Conservation (phyloP, 2,888 invertebrate species). For the Plebejus anna region DNA sequence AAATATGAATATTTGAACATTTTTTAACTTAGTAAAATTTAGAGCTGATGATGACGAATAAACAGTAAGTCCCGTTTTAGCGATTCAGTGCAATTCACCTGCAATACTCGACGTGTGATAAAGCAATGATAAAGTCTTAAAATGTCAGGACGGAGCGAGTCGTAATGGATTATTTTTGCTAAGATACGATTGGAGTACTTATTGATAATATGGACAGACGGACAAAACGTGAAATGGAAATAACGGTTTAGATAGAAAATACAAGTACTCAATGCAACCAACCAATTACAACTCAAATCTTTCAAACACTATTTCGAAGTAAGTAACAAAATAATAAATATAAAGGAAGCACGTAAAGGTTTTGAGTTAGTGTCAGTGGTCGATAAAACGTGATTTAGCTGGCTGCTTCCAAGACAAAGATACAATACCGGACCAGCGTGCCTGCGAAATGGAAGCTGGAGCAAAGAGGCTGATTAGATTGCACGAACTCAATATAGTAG, state of each 20-base stretch:
- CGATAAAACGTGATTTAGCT: constrained; percentile 15
- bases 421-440: constrained; percentile 10
- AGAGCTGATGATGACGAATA: not conserved
- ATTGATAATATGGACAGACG: not conserved
- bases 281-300: no score
- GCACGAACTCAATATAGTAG: constrained; percentile 15
- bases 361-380: not conserved
- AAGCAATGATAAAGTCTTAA: constrained; percentile 19
- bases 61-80: constrained; percentile 17
- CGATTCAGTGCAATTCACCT: constrained; percentile 10
- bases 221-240: not conserved
- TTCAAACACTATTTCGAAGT: not conserved
- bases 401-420: constrained; percentile 5
- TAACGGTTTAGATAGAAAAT: not conserved
- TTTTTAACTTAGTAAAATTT: not conserved
- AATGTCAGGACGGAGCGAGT: constrained; percentile 17
- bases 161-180: constrained; percentile 19
- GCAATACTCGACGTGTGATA: constrained; percentile 7
- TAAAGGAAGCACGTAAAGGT: not conserved
- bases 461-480: constrained; percentile 17
- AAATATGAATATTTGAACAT: no score
- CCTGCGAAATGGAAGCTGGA: constrained; percentile 10
- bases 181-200: constrained; percentile 20
- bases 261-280: no score
- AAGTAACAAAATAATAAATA: not conserved